These are phyloP conservation scores for Dryobotodes eremita DNA, from an alignment of 2,888 invertebrate species.

Conservation along the genomic window DNA sequence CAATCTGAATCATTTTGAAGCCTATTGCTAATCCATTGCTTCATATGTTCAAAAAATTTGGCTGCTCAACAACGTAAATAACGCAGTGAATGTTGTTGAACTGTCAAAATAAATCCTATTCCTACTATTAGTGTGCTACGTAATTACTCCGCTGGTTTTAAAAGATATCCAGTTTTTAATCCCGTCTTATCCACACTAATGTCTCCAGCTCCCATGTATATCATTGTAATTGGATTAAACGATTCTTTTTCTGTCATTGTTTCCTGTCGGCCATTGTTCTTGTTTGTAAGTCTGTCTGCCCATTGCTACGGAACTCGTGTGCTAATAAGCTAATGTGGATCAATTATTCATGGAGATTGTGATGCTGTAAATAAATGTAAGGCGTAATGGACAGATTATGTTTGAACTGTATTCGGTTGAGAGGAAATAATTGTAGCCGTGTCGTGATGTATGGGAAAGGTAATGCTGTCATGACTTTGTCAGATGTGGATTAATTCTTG, in stretches of 20 bases:
- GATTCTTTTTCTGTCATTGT: conserved; percentile 88
- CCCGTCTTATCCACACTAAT: conserved; percentile 73
- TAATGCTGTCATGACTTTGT: conserved; percentile 34
- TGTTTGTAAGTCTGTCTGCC: conserved; percentile 79
- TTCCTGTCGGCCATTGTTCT: conserved; percentile 86
- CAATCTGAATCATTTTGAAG: no score
- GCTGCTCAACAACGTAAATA: no score
- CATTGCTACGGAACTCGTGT: conserved; percentile 72
- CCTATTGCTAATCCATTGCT: no score
- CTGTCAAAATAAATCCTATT: no score
- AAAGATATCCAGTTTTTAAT: neutral
- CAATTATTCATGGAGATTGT: conserved; percentile 86
- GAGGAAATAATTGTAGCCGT: conserved; percentile 41
- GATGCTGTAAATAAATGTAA: conserved; percentile 58
- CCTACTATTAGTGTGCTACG: no score
- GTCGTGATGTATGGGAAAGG: conserved; percentile 45
- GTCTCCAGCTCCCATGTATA: conserved; percentile 75
- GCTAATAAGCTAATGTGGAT: conserved; percentile 89
- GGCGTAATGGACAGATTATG: conserved; percentile 70
- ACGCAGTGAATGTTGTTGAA: no score
- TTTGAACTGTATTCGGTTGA: conserved; percentile 54
- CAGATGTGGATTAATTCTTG: conserved; percentile 33
- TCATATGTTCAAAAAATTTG: no score
- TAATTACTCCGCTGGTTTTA: no score
- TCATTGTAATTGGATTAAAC: conserved; percentile 90